Evolutionary conservation across 2,113 vertebrate species (phyloP).

Genomic region (Cyprinodon brontotheroides): DNA sequence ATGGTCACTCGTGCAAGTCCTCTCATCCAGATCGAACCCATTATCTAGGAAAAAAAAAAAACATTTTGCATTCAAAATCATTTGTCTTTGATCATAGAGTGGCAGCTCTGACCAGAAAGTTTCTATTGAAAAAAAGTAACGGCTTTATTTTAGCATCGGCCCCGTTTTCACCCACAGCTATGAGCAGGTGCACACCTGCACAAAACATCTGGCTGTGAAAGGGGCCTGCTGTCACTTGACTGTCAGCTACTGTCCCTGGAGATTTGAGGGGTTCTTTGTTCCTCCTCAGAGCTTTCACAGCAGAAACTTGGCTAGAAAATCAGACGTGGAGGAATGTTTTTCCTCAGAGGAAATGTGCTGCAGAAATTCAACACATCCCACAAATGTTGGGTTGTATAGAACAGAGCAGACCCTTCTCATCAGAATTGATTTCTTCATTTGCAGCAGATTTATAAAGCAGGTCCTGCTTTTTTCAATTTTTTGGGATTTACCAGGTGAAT

Average conservation of each 20-base stretch:
- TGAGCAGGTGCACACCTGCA: slow-evolving; percentile 18
- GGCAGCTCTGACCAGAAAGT: background rate
- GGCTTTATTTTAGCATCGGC: background rate
- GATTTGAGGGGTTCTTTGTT: slow-evolving; percentile 8
- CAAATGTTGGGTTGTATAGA: slow-evolving; percentile 6
- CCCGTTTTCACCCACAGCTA: slow-evolving; percentile 40
- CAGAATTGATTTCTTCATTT: slow-evolving; percentile 3
- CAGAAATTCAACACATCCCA: background rate
- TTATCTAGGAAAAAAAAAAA: too few species aligned
- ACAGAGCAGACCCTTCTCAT: background rate
- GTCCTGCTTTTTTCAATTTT: slow-evolving; percentile 3
- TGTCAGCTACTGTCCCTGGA: slow-evolving; percentile 13
- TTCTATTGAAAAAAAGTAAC: slow-evolving; percentile 7
- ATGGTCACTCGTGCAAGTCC: background rate
- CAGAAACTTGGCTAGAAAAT: slow-evolving; percentile 7
- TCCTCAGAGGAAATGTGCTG: slow-evolving; percentile 1
- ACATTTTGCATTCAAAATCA: background rate
- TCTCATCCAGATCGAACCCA: background rate
- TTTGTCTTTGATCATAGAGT: slow-evolving; percentile 10
- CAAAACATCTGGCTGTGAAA: slow-evolving; percentile 12
- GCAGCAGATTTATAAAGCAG: slow-evolving; percentile 19
- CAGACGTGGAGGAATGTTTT: slow-evolving; percentile 19
- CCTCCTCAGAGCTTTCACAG: slow-evolving; percentile 11
- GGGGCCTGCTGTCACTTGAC: slow-evolving; percentile 14
- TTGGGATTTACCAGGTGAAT: slow-evolving; percentile 2